Conservation (phyloP, 2,888 invertebrate genomes). For the Zhengitettix transpicula region DNA sequence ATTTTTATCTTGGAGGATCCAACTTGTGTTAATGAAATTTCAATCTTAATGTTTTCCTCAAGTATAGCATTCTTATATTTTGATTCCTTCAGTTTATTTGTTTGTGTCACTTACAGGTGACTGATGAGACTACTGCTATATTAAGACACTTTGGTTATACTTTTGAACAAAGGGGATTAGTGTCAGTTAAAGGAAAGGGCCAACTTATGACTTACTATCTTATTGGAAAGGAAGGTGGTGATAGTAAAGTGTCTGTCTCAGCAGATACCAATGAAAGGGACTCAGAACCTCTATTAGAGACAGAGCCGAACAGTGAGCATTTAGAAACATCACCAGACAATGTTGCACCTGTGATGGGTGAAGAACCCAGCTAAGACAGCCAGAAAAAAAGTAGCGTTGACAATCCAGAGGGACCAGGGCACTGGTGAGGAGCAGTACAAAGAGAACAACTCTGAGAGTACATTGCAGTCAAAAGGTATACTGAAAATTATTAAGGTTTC, state of each 20-base stretch:
- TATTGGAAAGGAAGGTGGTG: conserved; percentile 28
- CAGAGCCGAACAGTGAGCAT: background rate
- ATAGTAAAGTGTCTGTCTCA: background rate
- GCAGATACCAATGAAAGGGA: too few relatives aligned
- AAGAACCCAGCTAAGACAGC: background rate
- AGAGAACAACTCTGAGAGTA: too few relatives aligned
- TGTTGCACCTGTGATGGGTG: background rate
- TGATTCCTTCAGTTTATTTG: too few relatives aligned
- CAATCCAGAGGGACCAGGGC: background rate
- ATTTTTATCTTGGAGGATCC: too few relatives aligned
- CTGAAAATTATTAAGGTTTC: background rate
- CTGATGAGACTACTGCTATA: conserved; percentile 84
- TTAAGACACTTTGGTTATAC: conserved; percentile 78
- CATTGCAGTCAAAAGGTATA: background rate
- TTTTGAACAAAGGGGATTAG: conserved; percentile 86
- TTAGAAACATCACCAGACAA: background rate
- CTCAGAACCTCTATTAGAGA: too few relatives aligned
- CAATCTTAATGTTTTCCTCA: background rate
- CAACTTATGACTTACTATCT: conserved; percentile 90
- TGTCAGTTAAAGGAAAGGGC: conserved; percentile 94
- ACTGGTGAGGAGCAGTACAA: background rate
- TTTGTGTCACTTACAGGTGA: conserved; percentile 46
- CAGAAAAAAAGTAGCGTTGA: background rate
- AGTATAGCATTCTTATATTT: background rate
- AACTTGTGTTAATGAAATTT: too few relatives aligned